Percentiles rank a stretch among this genome's conserved stretches.
Conservation (phyloP, 2,113 vertebrate species). For the Thamnophis sirtalis region DNA sequence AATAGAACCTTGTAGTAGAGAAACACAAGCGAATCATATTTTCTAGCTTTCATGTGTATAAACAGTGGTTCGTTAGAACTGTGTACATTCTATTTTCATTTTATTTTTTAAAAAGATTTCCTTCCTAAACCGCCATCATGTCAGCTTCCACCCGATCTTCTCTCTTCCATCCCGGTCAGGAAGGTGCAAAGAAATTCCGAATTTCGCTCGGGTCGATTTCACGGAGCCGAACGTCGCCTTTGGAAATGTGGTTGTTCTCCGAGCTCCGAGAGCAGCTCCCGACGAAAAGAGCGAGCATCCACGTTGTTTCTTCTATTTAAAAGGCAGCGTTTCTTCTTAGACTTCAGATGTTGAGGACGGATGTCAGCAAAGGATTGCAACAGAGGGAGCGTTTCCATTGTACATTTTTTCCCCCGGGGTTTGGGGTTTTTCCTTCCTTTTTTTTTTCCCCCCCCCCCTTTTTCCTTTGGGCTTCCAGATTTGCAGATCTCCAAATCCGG, state of each 20-base stretch:
- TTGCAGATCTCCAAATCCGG: background rate
- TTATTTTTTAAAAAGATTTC: background rate
- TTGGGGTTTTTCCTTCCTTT: background rate
- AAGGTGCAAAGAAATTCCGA: background rate
- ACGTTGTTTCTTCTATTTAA: background rate
- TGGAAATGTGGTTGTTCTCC: background rate
- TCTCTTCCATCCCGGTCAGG: background rate
- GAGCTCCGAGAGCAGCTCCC: background rate
- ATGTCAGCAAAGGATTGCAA: background rate
- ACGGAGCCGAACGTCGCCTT: background rate
- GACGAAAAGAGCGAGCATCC: background rate
- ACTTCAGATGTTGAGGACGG: background rate
- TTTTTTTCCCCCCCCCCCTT: no score
- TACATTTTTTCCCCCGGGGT: background rate
- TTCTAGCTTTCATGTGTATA: background rate
- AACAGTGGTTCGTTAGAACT: background rate
- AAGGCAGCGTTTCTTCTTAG: no score
- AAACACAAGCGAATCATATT: background rate
- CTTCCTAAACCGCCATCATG: background rate
- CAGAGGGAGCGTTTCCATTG: background rate
- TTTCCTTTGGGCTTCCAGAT: background rate
- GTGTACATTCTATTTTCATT: background rate
- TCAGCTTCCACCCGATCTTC: background rate
- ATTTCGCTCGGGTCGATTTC: background rate
- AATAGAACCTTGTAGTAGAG: background rate